Evolutionary conservation across 2,888 invertebrate species (phyloP), one percentile per base, ranked within the genome.

Genomic region (Herminia tarsipennalis): DNA sequence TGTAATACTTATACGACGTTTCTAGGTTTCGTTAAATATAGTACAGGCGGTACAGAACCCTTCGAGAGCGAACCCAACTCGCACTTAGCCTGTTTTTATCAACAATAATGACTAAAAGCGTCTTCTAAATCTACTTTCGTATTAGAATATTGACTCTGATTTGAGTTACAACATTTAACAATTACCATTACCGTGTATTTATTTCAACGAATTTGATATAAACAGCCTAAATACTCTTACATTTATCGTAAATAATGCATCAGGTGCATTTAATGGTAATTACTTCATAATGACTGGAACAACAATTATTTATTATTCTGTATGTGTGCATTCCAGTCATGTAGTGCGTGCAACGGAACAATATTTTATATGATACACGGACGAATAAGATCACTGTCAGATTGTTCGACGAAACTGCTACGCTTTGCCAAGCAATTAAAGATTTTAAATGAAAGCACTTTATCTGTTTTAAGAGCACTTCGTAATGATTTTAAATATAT

Each of bases 271-370:
- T 76, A 77, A 84, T 81, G 78, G 66, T 82, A 86, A 87, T 88
- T 77, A 83, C 70, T 71, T 70, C 69, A 74, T 84, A 85, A 86
- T 83, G 81, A 85, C 78, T 64, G 72, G 73, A 74, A 73, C 75
- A 76, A 79, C 79, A 79, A 80, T 79, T 81, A 79, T 84, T 79
- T 78, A 75, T 75, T 72, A 78, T 74, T 73, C 73, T 71, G 64
- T 62, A 71, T 66, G 63, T 58, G 57, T 54, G 44, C 44, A 56
- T 62, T 61, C 63, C 54, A 64, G 44, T 66, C 66, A 73, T 78
- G 78, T 65, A 50, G 70, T 76, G 75, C 77, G 79, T 76, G 78
- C 70, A 56, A 66, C 73, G 72, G 72, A 76, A 74, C 75, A 56
- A 74, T 81, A 76, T 76, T 78, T 77, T 73, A 62, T 56, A 60